Evolutionary conservation across 2,113 vertebrate genomes (phyloP).

Genomic region (Dryoscopus gambensis): DNA sequence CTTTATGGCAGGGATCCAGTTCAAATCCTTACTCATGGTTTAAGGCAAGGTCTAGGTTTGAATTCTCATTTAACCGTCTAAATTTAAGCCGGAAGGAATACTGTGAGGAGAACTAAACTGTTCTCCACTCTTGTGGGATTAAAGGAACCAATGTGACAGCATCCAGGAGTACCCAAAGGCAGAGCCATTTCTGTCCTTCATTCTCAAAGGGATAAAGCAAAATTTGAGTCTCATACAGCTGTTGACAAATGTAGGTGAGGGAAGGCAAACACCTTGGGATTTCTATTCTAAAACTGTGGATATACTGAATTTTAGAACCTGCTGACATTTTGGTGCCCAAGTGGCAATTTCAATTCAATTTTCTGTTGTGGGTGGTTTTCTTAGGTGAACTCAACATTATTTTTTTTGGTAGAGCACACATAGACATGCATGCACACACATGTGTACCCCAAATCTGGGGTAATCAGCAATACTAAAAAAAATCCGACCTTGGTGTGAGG

Average conservation of each 20-base stretch:
- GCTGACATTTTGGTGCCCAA: background rate
- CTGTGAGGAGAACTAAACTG: background rate
- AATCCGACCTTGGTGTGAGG: too few species aligned
- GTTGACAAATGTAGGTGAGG: background rate
- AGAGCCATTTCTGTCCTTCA: background rate
- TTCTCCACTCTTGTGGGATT: background rate
- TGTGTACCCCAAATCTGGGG: background rate
- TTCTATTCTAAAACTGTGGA: background rate
- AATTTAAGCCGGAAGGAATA: background rate
- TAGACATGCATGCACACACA: rapidly evolving
- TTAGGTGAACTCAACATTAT: background rate
- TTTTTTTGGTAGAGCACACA: background rate
- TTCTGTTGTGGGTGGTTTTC: background rate
- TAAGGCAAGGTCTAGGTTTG: background rate
- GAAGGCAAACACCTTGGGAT: background rate
- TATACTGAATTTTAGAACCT: background rate
- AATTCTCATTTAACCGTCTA: background rate
- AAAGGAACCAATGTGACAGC: background rate
- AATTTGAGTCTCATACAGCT: background rate
- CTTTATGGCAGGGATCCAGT: background rate
- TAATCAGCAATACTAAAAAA: background rate
- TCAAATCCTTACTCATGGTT: background rate
- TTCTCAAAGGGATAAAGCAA: background rate
- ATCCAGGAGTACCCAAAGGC: background rate
- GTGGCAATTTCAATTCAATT: background rate